A percentile compares a stretch with the other conserved stretches of the same genome.
phyloP scores from a whole-genome alignment of 2,797 vertebrate species.

The Odontamblyopus rebecca region DNA sequence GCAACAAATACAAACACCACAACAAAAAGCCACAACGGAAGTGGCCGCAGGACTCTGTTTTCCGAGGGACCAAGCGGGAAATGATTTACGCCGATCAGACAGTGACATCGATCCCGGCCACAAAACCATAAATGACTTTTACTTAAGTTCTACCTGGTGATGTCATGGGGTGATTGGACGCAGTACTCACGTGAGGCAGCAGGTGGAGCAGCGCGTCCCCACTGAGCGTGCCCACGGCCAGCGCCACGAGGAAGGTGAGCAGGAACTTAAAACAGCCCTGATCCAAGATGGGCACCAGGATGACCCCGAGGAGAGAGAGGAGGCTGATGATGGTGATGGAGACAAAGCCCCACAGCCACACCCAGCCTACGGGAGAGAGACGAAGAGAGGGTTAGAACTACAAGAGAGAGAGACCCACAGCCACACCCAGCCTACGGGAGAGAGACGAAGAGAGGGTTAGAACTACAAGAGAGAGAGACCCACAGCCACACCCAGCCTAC shows the following conservation, averaged over 20 bases:
- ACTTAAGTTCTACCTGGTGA: background rate
- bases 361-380: conserved; percentile 33
- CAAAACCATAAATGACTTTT: too few relatives aligned
- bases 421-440: too few relatives aligned
- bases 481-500: too few relatives aligned
- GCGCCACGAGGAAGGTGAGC: conserved; percentile 93
- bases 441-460: too few relatives aligned
- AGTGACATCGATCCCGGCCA: too few relatives aligned
- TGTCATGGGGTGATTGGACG: background rate
- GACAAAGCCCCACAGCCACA: conserved; percentile 92
- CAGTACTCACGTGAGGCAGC: conserved; percentile 90
- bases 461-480: too few relatives aligned
- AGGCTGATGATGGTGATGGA: conserved; percentile 95
- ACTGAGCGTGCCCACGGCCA: conserved; percentile 94
- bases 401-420: too few relatives aligned
- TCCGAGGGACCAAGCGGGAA: too few relatives aligned
- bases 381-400: background rate
- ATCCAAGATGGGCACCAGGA: conserved; percentile 94
- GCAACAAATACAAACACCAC: too few relatives aligned
- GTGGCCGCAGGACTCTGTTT: too few relatives aligned
- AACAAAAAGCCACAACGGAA: too few relatives aligned
- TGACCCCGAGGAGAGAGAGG: conserved; percentile 93
- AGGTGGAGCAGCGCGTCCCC: conserved; percentile 97
- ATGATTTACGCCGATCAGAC: too few relatives aligned
- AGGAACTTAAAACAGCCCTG: conserved; percentile 96